These are phyloP conservation scores for Balearica regulorum DNA, from an alignment of 2,797 vertebrate genomes.

Conservation along the genomic window DNA sequence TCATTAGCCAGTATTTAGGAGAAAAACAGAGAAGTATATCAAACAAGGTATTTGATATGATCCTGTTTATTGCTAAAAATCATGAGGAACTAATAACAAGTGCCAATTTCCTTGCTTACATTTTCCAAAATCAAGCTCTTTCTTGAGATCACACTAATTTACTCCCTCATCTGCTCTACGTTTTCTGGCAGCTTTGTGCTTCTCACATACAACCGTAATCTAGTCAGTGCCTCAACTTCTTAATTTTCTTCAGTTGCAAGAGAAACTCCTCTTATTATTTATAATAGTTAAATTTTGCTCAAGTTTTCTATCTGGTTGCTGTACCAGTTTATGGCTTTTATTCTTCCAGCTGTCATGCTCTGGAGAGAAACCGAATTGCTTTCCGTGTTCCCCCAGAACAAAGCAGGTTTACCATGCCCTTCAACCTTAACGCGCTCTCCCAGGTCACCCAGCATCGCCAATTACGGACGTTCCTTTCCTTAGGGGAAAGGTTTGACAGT, in stretches of 20 bases:
- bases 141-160: background rate
- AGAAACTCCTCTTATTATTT: background rate
- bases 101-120: background rate
- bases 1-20: background rate
- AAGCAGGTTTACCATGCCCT: background rate
- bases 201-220: background rate
- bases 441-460: background rate
- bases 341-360: background rate
- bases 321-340: background rate
- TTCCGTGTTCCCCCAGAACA: background rate
- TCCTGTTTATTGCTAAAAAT: background rate
- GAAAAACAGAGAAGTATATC: background rate
- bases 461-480: background rate
- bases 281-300: background rate
- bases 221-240: background rate
- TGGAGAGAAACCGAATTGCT: background rate
- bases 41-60: background rate
- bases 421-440: background rate
- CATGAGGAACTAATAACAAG: background rate
- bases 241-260: background rate
- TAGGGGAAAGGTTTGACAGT: too few species aligned
- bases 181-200: background rate
- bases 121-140: background rate
- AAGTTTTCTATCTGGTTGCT: background rate
- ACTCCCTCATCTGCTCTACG: background rate